Percentiles rank a stretch among this genome's conserved stretches.
Evolutionary conservation across 2,888 invertebrate genomes (phyloP).

Genomic region (Siphonodentalium dalli): DNA sequence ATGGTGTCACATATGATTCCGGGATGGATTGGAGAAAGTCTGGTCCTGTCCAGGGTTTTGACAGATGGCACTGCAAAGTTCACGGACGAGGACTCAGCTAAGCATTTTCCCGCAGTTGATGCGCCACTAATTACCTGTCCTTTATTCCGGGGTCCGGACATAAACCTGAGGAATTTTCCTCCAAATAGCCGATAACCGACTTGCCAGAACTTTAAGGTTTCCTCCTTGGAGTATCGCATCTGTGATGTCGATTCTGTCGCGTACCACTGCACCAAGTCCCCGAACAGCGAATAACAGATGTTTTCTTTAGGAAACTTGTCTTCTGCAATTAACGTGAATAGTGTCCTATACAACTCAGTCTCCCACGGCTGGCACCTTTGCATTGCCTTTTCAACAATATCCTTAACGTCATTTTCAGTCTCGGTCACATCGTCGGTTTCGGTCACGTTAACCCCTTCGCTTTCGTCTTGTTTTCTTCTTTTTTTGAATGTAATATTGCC

Average conservation of each 20-base stretch:
- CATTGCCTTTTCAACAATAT: too few species aligned
- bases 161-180: slow-evolving; percentile 21
- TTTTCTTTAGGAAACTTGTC: slow-evolving; percentile 5
- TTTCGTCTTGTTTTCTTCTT: too few species aligned
- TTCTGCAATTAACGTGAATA: neutral
- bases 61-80: slow-evolving; percentile 18
- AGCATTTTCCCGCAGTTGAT: neutral
- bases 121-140: slow-evolving; percentile 7
- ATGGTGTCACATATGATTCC: neutral
- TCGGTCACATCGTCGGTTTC: too few species aligned
- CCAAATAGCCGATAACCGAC: slow-evolving; percentile 15
- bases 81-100: neutral
- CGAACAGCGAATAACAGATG: slow-evolving; percentile 7
- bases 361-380: too few species aligned
- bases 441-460: too few species aligned
- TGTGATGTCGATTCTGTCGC: neutral
- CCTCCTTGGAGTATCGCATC: neutral
- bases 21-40: slow-evolving; percentile 5
- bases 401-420: too few species aligned
- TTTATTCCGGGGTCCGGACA: slow-evolving; percentile 7
- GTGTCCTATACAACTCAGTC: too few species aligned
- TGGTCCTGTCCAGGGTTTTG: too few species aligned
- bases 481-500: too few species aligned
- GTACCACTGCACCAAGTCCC: slow-evolving; percentile 8
- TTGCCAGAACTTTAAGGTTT: slow-evolving; percentile 11